Percentiles rank a stretch among this genome's conserved stretches.
Conservation (phyloP, 2,888 invertebrate species). For the Anodontia alba region DNA sequence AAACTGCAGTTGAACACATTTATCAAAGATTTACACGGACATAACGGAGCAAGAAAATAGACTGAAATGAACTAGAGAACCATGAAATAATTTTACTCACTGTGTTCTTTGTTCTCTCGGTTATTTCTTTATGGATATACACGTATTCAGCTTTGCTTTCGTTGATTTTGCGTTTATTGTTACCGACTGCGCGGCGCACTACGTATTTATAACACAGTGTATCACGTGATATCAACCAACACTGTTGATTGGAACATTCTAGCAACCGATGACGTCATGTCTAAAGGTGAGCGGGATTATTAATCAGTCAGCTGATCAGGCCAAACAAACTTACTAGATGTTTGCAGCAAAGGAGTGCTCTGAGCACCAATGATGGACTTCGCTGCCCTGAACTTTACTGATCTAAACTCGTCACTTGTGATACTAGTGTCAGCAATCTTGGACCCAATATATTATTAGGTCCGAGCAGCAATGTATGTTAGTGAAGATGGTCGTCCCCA, state of each 20-base stretch:
- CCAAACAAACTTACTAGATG: neutral
- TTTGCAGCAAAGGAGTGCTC: no score
- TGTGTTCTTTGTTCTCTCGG: neutral
- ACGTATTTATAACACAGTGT: neutral
- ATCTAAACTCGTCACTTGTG: no score
- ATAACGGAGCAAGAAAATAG: no score
- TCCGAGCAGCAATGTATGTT: no score
- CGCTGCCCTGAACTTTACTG: no score
- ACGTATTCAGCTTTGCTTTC: slow-evolving; percentile 11
- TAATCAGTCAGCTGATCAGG: slow-evolving; percentile 15
- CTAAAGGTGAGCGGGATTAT: neutral
- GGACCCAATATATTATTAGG: no score
- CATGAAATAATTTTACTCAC: neutral
- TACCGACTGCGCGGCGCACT: neutral
- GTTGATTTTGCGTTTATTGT: slow-evolving; percentile 3
- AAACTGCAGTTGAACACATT: no score
- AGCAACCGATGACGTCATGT: slow-evolving; percentile 11
- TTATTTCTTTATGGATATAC: neutral
- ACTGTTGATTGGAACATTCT: slow-evolving; percentile 14
- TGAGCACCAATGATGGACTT: no score
- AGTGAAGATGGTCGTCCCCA: no score
- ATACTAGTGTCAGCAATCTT: no score
- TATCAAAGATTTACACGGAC: no score
- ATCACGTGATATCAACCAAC: neutral
- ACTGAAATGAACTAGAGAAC: no score